phyloP scores from a whole-genome alignment of 1,140 invertebrate genomes.

The Pseudachorutes palmiensis region DNA sequence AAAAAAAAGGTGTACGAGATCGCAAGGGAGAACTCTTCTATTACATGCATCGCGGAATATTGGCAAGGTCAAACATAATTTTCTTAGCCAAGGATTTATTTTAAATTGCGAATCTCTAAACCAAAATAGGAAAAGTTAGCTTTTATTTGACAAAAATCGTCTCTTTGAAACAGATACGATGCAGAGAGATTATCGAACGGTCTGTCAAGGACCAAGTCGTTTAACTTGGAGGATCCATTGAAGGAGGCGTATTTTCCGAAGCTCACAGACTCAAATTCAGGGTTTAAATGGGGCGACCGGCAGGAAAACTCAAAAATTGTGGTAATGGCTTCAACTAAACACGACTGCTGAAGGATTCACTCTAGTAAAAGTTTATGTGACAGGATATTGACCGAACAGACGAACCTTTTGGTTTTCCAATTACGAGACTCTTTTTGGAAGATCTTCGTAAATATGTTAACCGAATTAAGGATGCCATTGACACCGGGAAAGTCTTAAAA shows the following conservation, averaged over 20 bases:
- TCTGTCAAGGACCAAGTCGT: conserved; percentile 33
- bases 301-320: conserved; percentile 25
- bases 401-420: too few relatives aligned
- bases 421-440: too few relatives aligned
- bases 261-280: conserved; percentile 29
- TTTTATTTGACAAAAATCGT: conserved; percentile 46
- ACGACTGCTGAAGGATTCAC: too few relatives aligned
- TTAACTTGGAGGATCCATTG: too few relatives aligned
- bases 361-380: too few relatives aligned
- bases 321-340: too few relatives aligned
- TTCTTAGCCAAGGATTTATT: too few relatives aligned
- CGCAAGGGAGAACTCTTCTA: conserved; percentile 63
- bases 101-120: too few relatives aligned
- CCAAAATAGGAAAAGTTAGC: too few relatives aligned
- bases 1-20: conserved; percentile 47
- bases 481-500: conserved; percentile 51
- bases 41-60: conserved; percentile 66
- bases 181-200: conserved; percentile 39
- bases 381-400: too few relatives aligned
- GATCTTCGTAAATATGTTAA: conserved; percentile 66
- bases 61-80: too few relatives aligned
- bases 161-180: conserved; percentile 38
- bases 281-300: conserved; percentile 28
- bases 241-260: conserved; percentile 39
- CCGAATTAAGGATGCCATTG: conserved; percentile 63